Conservation (phyloP, 2,797 vertebrate genomes). For the Sciurus vulgaris region DNA sequence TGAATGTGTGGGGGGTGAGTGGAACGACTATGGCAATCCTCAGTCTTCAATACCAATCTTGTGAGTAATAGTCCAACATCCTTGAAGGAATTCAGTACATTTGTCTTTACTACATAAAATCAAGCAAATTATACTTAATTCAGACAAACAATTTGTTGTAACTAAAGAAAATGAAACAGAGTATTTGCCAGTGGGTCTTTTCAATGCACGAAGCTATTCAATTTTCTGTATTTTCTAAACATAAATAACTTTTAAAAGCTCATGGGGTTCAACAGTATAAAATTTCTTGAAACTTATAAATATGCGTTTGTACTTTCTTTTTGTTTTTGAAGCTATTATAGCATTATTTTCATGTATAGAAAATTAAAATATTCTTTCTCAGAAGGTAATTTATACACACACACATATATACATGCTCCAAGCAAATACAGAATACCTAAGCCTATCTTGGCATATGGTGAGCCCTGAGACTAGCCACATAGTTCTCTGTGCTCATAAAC, state of each 20-base stretch:
- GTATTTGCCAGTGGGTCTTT: neutral
- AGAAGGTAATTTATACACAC: neutral
- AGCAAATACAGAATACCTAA: constrained; percentile 53
- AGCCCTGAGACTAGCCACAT: constrained; percentile 43
- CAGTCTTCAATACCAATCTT: neutral
- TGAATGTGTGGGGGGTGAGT: neutral
- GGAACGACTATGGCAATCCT: neutral
- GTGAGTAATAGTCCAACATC: neutral
- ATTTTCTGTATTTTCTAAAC: constrained; percentile 46
- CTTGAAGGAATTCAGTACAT: constrained; percentile 28
- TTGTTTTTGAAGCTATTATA: constrained; percentile 68
- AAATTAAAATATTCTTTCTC: constrained; percentile 58
- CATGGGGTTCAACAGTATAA: neutral
- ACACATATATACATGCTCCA: neutral
- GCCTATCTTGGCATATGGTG: constrained; percentile 29
- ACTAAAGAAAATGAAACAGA: neutral
- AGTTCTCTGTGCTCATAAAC: constrained; percentile 65
- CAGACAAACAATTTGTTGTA: constrained; percentile 8
- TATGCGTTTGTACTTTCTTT: neutral
- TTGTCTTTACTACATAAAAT: constrained; percentile 18
- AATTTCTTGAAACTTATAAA: neutral
- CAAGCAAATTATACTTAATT: constrained; percentile 38
- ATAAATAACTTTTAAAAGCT: constrained; percentile 45
- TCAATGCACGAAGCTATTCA: neutral
- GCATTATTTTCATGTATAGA: constrained; percentile 19